phyloP scores from a whole-genome alignment of 2,888 invertebrate species.

The Frankliniella intonsa region DNA sequence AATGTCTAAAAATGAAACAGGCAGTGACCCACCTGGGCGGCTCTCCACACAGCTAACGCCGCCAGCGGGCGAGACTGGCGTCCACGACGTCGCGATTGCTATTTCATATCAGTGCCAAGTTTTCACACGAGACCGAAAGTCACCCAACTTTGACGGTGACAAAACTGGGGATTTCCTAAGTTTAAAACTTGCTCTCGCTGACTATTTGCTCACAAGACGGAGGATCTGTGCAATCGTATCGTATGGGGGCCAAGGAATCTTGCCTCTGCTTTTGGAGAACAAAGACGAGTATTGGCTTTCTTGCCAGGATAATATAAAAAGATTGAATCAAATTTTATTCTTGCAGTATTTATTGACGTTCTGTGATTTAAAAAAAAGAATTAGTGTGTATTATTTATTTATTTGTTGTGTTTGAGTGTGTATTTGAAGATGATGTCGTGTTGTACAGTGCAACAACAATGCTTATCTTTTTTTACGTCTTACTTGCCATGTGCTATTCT shows the following conservation, averaged over 20 bases:
- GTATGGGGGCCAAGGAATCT: background rate
- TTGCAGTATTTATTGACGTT: constrained; percentile 16
- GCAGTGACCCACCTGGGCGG: no score
- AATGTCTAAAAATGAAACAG: no score
- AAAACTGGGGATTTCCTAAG: background rate
- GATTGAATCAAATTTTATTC: background rate
- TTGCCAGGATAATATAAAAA: background rate
- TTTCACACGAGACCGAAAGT: no score
- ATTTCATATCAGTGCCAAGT: no score
- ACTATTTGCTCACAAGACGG: background rate
- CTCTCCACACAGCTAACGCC: no score
- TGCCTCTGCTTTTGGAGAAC: background rate
- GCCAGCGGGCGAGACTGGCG: no score
- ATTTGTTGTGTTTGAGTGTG: constrained; percentile 15
- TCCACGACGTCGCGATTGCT: no score
- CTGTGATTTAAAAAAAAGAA: constrained; percentile 14
- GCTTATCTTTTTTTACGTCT: background rate
- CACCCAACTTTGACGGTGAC: background rate
- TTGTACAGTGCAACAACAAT: background rate
- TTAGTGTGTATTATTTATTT: constrained; percentile 20
- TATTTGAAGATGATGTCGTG: background rate
- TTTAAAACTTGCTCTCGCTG: background rate
- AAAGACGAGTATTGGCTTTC: background rate
- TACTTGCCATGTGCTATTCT: constrained; percentile 20
- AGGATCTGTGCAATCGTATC: background rate